These are phyloP conservation scores for Leiothrix lutea DNA, from an alignment of 2,113 vertebrate species.

Conservation along the genomic window DNA sequence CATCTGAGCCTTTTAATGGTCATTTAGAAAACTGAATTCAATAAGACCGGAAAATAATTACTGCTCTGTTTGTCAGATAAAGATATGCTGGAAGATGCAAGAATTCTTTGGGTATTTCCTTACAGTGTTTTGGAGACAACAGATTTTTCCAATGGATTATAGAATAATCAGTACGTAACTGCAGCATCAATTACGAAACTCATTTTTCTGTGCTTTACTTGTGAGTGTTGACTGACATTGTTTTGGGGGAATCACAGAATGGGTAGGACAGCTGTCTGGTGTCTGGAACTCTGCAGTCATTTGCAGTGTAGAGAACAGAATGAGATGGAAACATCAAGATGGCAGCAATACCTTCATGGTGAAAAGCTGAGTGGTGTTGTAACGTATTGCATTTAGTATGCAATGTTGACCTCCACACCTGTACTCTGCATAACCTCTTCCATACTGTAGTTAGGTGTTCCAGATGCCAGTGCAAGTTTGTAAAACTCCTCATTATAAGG, in stretches of 20 bases:
- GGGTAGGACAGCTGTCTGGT: not conserved
- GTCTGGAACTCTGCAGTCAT: not conserved
- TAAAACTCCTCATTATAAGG: not conserved
- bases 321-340: not conserved
- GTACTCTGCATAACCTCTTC: not conserved
- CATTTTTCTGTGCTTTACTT: not conserved
- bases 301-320: not conserved
- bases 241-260: not conserved
- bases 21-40: slow-evolving; percentile 38
- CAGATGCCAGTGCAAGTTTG: not conserved
- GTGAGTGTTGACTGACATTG: not conserved
- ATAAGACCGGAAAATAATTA: slow-evolving; percentile 22
- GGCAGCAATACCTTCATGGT: not conserved
- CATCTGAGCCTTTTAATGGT: not conserved
- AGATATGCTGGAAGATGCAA: not conserved
- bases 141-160: not conserved
- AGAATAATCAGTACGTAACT: not conserved
- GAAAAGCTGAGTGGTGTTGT: not conserved
- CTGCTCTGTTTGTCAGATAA: slow-evolving; percentile 15
- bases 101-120: not conserved
- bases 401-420: not conserved
- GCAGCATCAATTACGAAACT: not conserved
- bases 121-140: not conserved
- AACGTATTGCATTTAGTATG: not conserved
- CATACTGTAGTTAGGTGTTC: not conserved